Percentiles rank a stretch among this genome's conserved stretches.
These are phyloP conservation scores for Xanthorhoe designata DNA, from an alignment of 2,888 invertebrate genomes.

Conservation along the genomic window DNA sequence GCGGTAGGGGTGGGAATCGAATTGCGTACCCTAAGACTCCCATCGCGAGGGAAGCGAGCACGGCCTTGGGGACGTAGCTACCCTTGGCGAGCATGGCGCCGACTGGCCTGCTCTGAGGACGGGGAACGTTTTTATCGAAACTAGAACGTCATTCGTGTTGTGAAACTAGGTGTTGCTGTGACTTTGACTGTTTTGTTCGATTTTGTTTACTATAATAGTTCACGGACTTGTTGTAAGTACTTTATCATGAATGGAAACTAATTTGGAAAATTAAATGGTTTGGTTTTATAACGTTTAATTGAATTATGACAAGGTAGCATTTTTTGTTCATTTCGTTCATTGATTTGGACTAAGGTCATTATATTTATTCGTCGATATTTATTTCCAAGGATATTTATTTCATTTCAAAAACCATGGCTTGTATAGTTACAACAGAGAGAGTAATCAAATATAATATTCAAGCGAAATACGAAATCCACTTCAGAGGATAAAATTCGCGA, in stretches of 20 bases:
- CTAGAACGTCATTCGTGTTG: slow-evolving; percentile 26
- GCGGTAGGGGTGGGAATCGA: slow-evolving; percentile 33
- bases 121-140: slow-evolving; percentile 14
- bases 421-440: too few species aligned
- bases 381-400: too few species aligned
- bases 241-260: background rate
- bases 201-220: background rate
- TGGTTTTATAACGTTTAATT: background rate
- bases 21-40: slow-evolving; percentile 34
- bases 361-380: too few species aligned
- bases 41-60: slow-evolving; percentile 37
- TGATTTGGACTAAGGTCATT: too few species aligned
- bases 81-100: slow-evolving; percentile 38
- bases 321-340: too few species aligned
- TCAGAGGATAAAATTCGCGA: too few species aligned
- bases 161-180: slow-evolving; percentile 9
- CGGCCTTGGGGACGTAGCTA: slow-evolving; percentile 32
- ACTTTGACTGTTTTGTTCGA: slow-evolving; percentile 7
- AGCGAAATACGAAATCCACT: too few species aligned
- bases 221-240: background rate
- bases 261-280: background rate
- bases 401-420: too few species aligned
- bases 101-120: slow-evolving; percentile 19
- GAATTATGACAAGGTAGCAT: too few species aligned
- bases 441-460: too few species aligned